phyloP scores from a whole-genome alignment of 2,113 vertebrate genomes.

The Alligator sinensis region DNA sequence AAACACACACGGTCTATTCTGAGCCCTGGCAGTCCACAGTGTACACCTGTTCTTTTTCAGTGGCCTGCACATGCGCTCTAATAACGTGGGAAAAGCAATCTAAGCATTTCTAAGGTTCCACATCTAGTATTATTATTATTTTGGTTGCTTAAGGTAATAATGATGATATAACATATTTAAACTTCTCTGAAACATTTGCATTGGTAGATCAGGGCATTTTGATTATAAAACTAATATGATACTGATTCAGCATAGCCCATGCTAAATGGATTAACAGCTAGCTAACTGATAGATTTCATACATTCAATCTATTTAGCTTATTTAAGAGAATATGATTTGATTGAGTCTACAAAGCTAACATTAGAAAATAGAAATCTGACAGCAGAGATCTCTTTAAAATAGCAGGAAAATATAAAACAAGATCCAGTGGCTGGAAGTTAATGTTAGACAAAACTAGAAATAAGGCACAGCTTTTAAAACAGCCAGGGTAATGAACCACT shows the following conservation, averaged over 20 bases:
- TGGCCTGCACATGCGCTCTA: neutral
- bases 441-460: conserved; percentile 18
- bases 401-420: neutral
- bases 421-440: neutral
- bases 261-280: neutral
- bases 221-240: neutral
- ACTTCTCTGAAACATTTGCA: too few relatives aligned
- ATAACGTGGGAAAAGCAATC: neutral
- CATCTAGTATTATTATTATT: neutral
- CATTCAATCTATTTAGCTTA: neutral
- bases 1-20: neutral
- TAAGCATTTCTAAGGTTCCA: neutral
- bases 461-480: neutral
- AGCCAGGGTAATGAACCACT: neutral
- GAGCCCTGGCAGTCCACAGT: neutral
- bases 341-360: neutral
- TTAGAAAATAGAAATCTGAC: neutral
- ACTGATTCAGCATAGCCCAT: neutral
- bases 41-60: neutral
- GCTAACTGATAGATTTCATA: neutral
- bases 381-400: neutral
- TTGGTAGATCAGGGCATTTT: neutral
- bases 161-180: neutral
- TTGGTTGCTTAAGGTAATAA: neutral
- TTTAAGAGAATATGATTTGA: neutral